A percentile compares a stretch with the other conserved stretches of the same genome.
Conservation (phyloP, 2,113 vertebrate species). For the Melanotaenia duboulayi region DNA sequence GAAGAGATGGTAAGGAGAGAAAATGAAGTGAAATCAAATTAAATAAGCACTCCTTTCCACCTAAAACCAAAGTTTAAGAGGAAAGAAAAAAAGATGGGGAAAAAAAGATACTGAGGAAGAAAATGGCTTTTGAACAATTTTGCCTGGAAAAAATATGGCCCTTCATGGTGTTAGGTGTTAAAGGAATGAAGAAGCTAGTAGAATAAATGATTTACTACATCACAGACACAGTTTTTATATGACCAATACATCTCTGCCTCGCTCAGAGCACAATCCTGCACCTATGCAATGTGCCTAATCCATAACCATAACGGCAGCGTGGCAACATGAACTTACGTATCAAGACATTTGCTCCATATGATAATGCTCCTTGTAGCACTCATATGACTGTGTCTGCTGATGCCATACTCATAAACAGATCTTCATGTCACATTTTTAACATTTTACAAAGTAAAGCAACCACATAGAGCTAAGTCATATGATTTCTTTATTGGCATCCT, state of each 20-base stretch:
- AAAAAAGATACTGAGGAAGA: conserved; percentile 27
- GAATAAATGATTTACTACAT: conserved; percentile 80
- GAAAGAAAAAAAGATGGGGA: conserved; percentile 1
- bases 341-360: conserved; percentile 64
- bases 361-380: conserved; percentile 69
- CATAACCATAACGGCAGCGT: conserved; percentile 74
- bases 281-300: conserved; percentile 75
- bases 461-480: conserved; percentile 10
- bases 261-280: conserved; percentile 61
- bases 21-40: conserved; percentile 36
- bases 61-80: conserved; percentile 21
- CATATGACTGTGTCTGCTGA: conserved; percentile 50
- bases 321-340: conserved; percentile 64
- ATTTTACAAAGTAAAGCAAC: conserved; percentile 39
- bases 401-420: conserved; percentile 52
- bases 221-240: conserved; percentile 72
- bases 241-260: conserved; percentile 75
- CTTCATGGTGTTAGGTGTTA: conserved; percentile 48
- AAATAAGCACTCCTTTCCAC: conserved; percentile 35
- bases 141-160: conserved; percentile 55
- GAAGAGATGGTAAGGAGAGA: background rate
- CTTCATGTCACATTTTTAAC: conserved; percentile 30
- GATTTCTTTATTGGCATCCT: conserved; percentile 58
- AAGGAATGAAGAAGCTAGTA: conserved; percentile 68
- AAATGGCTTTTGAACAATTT: conserved; percentile 50